Conservation (phyloP, 2,888 invertebrate species). For the Melolontha melolontha region DNA sequence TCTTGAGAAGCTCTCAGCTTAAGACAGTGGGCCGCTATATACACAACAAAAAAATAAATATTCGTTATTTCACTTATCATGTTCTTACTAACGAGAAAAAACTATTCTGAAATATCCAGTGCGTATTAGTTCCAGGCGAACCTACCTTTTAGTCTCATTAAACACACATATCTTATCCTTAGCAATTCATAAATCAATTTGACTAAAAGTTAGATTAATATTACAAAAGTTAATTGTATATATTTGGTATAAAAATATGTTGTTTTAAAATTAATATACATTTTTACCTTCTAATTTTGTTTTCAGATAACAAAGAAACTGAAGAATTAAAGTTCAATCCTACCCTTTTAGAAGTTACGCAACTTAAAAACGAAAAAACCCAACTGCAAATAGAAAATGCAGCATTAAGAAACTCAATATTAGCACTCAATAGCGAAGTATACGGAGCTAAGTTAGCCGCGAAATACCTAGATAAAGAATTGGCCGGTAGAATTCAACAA, state of each 20-base stretch:
- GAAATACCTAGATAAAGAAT: constrained; percentile 87
- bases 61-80: no score
- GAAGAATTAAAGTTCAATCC: constrained; percentile 64
- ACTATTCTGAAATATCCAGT: no score
- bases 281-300: constrained; percentile 24
- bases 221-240: no score
- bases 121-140: no score
- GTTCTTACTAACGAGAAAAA: no score
- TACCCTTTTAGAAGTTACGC: constrained; percentile 62
- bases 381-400: constrained; percentile 78
- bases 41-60: no score
- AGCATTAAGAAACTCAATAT: constrained; percentile 76
- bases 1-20: no score
- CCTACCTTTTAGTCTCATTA: no score
- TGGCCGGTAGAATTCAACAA: constrained; percentile 87
- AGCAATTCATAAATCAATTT: no score
- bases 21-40: no score
- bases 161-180: no score
- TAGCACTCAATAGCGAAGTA: constrained; percentile 83
- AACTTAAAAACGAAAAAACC: constrained; percentile 69
- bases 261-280: background rate
- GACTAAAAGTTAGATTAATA: no score
- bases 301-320: constrained; percentile 55
- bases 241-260: background rate
- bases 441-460: constrained; percentile 87